Conservation (phyloP, 2,888 invertebrate genomes). For the Chalcis sispes region DNA sequence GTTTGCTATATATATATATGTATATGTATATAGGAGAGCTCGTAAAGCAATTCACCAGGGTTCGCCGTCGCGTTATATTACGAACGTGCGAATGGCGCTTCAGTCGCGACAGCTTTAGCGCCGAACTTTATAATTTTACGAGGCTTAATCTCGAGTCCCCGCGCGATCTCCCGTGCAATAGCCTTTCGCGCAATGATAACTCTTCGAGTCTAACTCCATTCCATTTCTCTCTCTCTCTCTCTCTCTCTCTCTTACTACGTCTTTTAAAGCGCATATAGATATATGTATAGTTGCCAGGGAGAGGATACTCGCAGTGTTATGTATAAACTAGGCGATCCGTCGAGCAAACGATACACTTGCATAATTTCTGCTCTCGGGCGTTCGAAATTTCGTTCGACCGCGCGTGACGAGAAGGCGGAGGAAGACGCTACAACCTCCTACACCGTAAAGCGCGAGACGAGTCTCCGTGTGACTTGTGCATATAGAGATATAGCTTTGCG, state of each 20-base stretch:
- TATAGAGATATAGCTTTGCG: background rate
- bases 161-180: constrained; percentile 16
- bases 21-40: too few species aligned
- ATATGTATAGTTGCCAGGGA: background rate
- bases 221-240: too few species aligned
- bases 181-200: constrained; percentile 54
- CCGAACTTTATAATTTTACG: constrained; percentile 71
- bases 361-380: background rate
- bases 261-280: constrained; percentile 3
- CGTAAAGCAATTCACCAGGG: constrained; percentile 68
- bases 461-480: background rate
- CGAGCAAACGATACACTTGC: background rate
- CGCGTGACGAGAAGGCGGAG: background rate
- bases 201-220: too few species aligned
- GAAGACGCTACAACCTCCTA: too few species aligned
- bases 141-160: constrained; percentile 61
- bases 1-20: too few species aligned
- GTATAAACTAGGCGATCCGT: constrained; percentile 12
- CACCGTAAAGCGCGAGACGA: too few species aligned
- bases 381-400: constrained; percentile 36
- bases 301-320: constrained; percentile 18
- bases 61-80: constrained; percentile 61
- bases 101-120: constrained; percentile 63
- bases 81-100: constrained; percentile 65
- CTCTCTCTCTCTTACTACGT: background rate